phyloP scores from a whole-genome alignment of 92 coral and sea anemone genomes.

The Epizoanthus rinbou region DNA sequence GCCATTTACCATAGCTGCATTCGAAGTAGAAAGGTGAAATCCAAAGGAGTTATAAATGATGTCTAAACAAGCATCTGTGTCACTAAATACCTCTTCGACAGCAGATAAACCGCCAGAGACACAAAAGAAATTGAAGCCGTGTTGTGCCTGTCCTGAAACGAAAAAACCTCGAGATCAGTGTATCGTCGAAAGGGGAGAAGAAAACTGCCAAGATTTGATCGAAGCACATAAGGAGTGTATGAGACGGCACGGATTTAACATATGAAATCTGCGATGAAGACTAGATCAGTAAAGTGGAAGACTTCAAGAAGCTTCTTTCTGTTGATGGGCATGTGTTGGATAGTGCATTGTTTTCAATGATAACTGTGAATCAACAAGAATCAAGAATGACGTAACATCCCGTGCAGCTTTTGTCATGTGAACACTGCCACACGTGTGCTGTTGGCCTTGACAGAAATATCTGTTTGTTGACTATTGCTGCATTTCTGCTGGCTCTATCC shows the following conservation, averaged over 20 bases:
- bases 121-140: constrained; percentile 82
- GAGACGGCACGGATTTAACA: constrained; percentile 91
- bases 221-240: constrained; percentile 96
- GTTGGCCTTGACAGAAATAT: no score
- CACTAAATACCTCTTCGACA: constrained; percentile 19
- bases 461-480: background rate
- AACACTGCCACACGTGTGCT: no score
- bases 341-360: no score
- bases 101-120: constrained; percentile 74
- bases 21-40: background rate
- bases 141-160: constrained; percentile 99
- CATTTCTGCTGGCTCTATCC: background rate
- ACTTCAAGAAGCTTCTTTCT: background rate
- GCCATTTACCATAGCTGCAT: no score
- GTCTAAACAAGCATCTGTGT: constrained; percentile 34
- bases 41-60: background rate
- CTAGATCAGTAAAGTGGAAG: background rate
- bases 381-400: background rate
- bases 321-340: background rate
- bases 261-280: constrained; percentile 23
- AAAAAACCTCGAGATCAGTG: constrained; percentile 91
- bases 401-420: background rate
- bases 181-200: constrained; percentile 93
- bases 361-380: no score
- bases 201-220: constrained; percentile 81